Conservation (phyloP, 2,113 vertebrate genomes). For the Heterochromis multidens region DNA sequence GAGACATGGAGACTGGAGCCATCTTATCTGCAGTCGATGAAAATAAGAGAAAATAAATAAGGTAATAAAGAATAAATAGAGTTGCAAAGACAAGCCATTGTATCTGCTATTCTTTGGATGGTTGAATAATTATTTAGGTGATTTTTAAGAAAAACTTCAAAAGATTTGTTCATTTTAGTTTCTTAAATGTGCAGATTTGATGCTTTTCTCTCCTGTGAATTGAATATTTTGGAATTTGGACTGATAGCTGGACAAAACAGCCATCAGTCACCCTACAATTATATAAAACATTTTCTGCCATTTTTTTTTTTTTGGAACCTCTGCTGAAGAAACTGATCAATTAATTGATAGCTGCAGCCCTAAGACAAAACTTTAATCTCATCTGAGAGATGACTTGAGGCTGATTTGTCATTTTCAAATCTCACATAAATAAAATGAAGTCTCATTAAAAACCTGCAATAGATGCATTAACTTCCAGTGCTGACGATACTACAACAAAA, state of each 20-base stretch:
- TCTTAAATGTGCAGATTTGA: background rate
- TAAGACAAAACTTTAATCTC: background rate
- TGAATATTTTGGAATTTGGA: background rate
- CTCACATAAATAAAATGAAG: background rate
- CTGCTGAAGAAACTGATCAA: background rate
- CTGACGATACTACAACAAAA: background rate
- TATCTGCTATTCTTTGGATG: background rate
- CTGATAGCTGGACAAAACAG: too few species aligned
- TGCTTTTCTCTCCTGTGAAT: background rate
- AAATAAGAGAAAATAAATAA: background rate
- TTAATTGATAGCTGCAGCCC: background rate
- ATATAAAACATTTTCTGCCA: too few species aligned
- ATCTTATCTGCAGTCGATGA: background rate
- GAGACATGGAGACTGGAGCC: background rate
- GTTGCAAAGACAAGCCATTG: rapidly evolving
- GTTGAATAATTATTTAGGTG: background rate
- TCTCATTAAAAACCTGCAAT: background rate
- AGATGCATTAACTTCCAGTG: background rate
- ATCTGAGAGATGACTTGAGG: background rate
- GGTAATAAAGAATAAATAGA: background rate
- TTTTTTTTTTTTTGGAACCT: background rate
- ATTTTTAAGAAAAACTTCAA: background rate
- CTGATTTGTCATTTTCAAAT: background rate
- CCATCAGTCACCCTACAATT: too few species aligned
- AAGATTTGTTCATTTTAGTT: background rate